Evolutionary conservation across 2,113 vertebrate genomes (phyloP).

Genomic region (Hassar affinis): DNA sequence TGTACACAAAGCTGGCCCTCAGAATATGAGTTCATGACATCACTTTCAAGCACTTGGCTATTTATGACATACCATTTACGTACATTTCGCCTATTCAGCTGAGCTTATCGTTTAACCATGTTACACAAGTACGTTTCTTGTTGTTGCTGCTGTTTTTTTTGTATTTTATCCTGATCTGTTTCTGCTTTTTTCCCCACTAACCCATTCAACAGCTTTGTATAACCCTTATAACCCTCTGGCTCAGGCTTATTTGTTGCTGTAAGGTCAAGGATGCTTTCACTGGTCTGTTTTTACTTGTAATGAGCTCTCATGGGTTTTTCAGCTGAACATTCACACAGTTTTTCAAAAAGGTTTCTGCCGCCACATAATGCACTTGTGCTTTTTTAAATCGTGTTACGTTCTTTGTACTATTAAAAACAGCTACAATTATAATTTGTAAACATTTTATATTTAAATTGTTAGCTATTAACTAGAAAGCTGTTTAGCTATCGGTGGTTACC

Average conservation of each 20-base stretch:
- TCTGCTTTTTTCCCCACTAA: background rate
- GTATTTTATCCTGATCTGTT: background rate
- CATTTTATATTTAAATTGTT: background rate
- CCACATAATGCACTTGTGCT: background rate
- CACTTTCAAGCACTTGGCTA: background rate
- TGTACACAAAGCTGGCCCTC: background rate
- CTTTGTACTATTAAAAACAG: background rate
- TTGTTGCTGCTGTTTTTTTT: too few relatives aligned
- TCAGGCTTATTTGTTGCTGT: background rate
- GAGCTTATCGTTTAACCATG: background rate
- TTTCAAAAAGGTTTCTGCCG: background rate
- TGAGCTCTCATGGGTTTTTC: background rate
- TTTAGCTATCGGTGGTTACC: background rate
- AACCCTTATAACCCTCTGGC: background rate
- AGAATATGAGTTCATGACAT: background rate
- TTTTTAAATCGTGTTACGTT: too few relatives aligned
- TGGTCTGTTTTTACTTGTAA: background rate
- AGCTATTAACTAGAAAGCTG: background rate
- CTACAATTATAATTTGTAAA: background rate
- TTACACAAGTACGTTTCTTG: background rate
- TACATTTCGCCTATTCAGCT: background rate
- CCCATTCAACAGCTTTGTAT: background rate
- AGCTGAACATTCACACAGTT: background rate
- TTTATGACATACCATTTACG: background rate
- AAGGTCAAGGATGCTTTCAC: background rate